Conservation (phyloP, 1,140 invertebrate genomes). For the Heliconius eleuchia region DNA sequence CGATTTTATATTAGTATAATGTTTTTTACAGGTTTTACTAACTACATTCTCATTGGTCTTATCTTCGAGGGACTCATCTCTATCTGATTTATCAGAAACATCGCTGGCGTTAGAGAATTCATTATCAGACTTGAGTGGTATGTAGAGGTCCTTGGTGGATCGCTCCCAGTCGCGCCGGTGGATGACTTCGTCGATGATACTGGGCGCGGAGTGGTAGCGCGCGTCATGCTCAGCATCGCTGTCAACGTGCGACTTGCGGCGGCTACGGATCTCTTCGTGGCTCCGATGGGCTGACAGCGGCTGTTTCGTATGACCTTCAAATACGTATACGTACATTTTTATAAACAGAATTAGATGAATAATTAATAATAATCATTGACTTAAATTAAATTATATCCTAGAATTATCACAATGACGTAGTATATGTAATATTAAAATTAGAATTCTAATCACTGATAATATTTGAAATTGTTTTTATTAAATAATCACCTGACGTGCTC, state of each 20-base stretch:
- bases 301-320: constrained; percentile 55
- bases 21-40: constrained; percentile 63
- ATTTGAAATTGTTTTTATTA: not conserved
- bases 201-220: constrained; percentile 72
- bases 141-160: constrained; percentile 64
- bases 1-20: constrained; percentile 71
- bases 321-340: too few relatives aligned
- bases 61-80: constrained; percentile 12
- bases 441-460: too few relatives aligned
- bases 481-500: constrained; percentile 59
- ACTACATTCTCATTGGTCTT: constrained; percentile 35
- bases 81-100: constrained; percentile 28
- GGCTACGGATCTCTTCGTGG: constrained; percentile 66
- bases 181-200: constrained; percentile 69
- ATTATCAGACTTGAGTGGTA: constrained; percentile 55
- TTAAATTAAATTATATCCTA: too few relatives aligned
- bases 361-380: too few relatives aligned
- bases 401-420: too few relatives aligned
- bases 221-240: constrained; percentile 38
- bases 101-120: constrained; percentile 33
- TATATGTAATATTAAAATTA: too few relatives aligned
- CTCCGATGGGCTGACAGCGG: constrained; percentile 66
- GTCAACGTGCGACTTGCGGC: constrained; percentile 59
- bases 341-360: too few relatives aligned
- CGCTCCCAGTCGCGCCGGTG: constrained; percentile 73